Evolutionary conservation across 2,113 vertebrate species (phyloP), one percentile per base, ranked within the genome.

Genomic region (Nothobranchius furzeri): DNA sequence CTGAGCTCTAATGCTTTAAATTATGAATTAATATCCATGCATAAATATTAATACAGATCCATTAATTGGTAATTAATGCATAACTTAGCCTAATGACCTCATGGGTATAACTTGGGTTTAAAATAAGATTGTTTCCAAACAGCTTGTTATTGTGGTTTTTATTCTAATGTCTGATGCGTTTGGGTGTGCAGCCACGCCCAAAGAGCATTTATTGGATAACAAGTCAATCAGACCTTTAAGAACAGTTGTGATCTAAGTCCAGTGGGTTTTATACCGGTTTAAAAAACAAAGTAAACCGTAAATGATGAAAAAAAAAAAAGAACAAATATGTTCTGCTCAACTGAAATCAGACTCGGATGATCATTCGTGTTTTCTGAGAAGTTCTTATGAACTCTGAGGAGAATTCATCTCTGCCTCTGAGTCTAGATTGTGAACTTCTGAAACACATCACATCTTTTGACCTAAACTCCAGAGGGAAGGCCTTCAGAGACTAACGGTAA

Each of bases 21-120:
- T 81, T 60, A 63, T 61, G 69, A 68, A 85, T 81, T 72, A 59
- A 68, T 70, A 74, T 52, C 64, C 68, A 73, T 69, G 42, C 51
- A 76, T 80, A 62, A 58, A 83, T 83, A 68, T 76, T 80, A 66
- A 84, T 78, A 43, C 40, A 52, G 49, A 47, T 67, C 14, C 40
- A 80, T 84, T 73, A 67, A 85, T 70, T 60, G 47, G 48, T 76
- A 64, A 67, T 76, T 66, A 78, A 72, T 69, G 70, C 59, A 62
- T 68, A 55, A 47, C 54, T 81, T 77, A 46, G 68, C 68, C 15
- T 75, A 46, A 73, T 81, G 70, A 71, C 64, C 81, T 20, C 12
- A 46, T 36, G 40, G 30, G 56, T 52, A 8, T 46, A 75, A 73
- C 9, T 53, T 78, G 35, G 47, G 58, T 64, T 68, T 80, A 35